A percentile compares a stretch with the other conserved stretches of the same genome.
Conservation (phyloP, 2,797 vertebrate genomes). For the Mormyrops boulengeri region DNA sequence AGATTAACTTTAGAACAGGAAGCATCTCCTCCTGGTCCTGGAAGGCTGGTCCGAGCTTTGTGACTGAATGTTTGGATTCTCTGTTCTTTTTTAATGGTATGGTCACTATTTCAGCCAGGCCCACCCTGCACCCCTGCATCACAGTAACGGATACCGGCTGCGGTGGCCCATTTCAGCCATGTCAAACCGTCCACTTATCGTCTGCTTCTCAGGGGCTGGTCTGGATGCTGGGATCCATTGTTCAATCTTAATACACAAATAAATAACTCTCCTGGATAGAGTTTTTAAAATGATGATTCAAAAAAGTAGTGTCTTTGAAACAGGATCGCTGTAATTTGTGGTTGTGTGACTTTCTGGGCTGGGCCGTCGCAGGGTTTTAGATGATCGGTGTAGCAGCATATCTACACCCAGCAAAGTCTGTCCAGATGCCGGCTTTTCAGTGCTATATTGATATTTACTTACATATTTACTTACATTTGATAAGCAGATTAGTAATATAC, state of each 20-base stretch:
- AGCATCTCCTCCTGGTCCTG: not conserved
- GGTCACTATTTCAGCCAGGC: not conserved
- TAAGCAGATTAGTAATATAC: not conserved
- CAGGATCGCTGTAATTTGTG: not conserved
- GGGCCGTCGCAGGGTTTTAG: not conserved
- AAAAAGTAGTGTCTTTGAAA: not conserved
- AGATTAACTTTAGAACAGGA: not conserved
- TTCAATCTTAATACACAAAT: conserved; percentile 11
- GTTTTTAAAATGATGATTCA: not conserved
- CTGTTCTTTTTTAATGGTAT: not conserved
- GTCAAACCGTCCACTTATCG: not conserved
- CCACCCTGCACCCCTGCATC: not conserved
- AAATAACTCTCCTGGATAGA: not conserved
- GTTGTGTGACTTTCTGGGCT: not conserved
- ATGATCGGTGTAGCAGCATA: not conserved
- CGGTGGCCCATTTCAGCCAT: not conserved
- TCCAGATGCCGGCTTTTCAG: not conserved
- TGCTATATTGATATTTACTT: not conserved
- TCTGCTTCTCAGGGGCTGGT: not conserved
- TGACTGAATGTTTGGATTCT: not conserved
- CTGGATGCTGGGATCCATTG: not conserved
- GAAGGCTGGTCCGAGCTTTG: not conserved
- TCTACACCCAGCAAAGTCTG: not conserved
- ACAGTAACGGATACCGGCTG: not conserved
- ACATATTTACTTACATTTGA: not conserved